A percentile compares a stretch with the other conserved stretches of the same genome.
Conservation (phyloP, 2,797 vertebrate species). For the Chaenodraco wilsoni region DNA sequence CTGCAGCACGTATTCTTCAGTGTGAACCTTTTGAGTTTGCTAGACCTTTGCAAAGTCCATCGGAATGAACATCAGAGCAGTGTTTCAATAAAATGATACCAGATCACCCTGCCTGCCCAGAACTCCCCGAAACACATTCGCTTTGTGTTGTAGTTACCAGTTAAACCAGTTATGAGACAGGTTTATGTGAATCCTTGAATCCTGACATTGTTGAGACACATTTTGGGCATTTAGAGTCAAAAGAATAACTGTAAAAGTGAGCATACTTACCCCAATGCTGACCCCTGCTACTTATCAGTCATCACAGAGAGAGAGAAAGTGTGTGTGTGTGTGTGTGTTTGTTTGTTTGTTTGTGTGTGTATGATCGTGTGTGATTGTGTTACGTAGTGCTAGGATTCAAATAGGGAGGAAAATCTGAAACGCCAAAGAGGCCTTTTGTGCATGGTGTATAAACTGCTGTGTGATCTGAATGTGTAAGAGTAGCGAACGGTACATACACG, state of each 20-base stretch:
- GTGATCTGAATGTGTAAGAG: conserved; percentile 70
- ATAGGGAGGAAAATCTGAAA: conserved; percentile 28
- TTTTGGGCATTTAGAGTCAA: conserved; percentile 35
- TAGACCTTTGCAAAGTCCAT: conserved; percentile 12
- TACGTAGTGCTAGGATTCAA: conserved; percentile 26
- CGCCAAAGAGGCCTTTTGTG: conserved; percentile 28
- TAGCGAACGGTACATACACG: conserved; percentile 95
- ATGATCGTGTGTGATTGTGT: conserved; percentile 50
- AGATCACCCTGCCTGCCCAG: conserved; percentile 5
- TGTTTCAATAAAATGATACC: conserved; percentile 26
- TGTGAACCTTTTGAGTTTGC: conserved; percentile 25
- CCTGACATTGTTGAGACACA: conserved; percentile 25
- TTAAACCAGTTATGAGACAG: conserved; percentile 27
- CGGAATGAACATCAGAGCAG: not conserved
- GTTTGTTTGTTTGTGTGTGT: not conserved
- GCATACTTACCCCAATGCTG: conserved; percentile 80
- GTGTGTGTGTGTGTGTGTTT: not conserved
- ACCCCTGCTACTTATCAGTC: conserved; percentile 64
- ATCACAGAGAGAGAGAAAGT: conserved; percentile 33
- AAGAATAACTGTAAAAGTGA: conserved; percentile 57
- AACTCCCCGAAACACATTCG: not conserved
- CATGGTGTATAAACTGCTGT: conserved; percentile 45
- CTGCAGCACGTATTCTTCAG: conserved; percentile 13
- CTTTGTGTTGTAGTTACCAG: conserved; percentile 5
- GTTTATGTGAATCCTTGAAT: conserved; percentile 21